A percentile compares a stretch with the other conserved stretches of the same genome.
phyloP scores from a whole-genome alignment of 2,113 vertebrate genomes.

The Lamprotornis superbus region DNA sequence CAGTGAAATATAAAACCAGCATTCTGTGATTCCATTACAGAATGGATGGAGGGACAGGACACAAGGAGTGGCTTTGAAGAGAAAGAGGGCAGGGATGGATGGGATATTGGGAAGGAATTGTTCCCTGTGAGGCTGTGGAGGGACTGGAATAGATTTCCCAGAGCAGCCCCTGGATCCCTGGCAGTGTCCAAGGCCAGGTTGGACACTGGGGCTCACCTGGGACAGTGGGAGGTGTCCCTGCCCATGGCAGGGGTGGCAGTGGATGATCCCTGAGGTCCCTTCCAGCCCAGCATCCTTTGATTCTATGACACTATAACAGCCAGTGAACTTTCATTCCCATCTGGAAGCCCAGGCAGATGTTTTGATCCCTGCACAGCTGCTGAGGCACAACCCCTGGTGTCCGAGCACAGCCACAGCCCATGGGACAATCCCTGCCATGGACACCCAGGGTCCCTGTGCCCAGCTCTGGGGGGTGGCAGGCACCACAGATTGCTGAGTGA shows the following conservation, averaged over 20 bases:
- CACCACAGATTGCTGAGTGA: conserved; percentile 55
- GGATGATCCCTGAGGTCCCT: neutral
- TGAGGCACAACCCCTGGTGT: neutral
- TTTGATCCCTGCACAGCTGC: neutral
- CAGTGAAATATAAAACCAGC: neutral
- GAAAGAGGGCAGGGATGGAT: neutral
- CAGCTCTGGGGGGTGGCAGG: neutral
- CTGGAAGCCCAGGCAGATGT: neutral
- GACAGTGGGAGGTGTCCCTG: neutral
- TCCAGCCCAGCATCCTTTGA: neutral
- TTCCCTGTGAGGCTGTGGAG: neutral
- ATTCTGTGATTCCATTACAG: neutral
- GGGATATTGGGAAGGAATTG: neutral
- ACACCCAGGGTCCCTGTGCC: neutral
- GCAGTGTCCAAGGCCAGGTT: rapidly evolving
- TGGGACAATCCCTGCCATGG: rapidly evolving
- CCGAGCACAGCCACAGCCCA: neutral
- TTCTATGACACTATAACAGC: rapidly evolving
- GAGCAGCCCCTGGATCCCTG: neutral
- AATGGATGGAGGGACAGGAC: neutral
- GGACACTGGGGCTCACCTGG: neutral
- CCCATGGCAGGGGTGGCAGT: neutral
- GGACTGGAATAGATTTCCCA: neutral
- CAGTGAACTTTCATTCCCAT: neutral
- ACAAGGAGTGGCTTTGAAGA: neutral